phyloP scores from a whole-genome alignment of 2,888 invertebrate species.

The Eupithecia tripunctaria region DNA sequence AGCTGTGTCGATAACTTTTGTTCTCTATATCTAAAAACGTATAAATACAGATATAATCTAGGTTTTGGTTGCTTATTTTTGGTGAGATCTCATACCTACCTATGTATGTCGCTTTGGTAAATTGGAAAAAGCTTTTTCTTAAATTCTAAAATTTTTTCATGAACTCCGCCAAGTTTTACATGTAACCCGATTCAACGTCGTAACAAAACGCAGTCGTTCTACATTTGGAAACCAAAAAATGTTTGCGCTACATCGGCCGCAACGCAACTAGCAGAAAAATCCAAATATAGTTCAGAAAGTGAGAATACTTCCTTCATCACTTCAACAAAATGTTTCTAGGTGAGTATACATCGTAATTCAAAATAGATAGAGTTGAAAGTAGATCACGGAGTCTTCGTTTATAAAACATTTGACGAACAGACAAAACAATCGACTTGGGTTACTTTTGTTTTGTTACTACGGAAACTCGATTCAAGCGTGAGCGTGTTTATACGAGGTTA shows the following conservation, averaged over 20 bases:
- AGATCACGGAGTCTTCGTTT: conserved; percentile 26
- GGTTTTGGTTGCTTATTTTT: too few relatives aligned
- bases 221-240: neutral
- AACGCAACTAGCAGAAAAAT: neutral
- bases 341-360: conserved; percentile 11
- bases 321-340: conserved; percentile 5
- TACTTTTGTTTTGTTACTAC: conserved; percentile 28
- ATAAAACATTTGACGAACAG: conserved; percentile 41
- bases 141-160: neutral
- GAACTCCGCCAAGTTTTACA: neutral
- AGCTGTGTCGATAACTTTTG: too few relatives aligned
- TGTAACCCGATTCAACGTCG: neutral
- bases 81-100: too few relatives aligned
- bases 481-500: conserved; percentile 1
- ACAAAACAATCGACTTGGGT: conserved; percentile 52
- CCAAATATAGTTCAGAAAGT: conserved; percentile 7
- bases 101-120: too few relatives aligned
- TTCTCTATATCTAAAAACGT: too few relatives aligned
- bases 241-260: neutral
- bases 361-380: conserved; percentile 13
- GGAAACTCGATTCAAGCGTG: conserved; percentile 17
- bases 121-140: neutral
- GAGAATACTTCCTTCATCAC: conserved; percentile 12
- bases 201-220: neutral
- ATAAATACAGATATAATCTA: too few relatives aligned